These are phyloP conservation scores for Agrypnus murinus DNA, from an alignment of 2,888 invertebrate genomes.

Conservation along the genomic window DNA sequence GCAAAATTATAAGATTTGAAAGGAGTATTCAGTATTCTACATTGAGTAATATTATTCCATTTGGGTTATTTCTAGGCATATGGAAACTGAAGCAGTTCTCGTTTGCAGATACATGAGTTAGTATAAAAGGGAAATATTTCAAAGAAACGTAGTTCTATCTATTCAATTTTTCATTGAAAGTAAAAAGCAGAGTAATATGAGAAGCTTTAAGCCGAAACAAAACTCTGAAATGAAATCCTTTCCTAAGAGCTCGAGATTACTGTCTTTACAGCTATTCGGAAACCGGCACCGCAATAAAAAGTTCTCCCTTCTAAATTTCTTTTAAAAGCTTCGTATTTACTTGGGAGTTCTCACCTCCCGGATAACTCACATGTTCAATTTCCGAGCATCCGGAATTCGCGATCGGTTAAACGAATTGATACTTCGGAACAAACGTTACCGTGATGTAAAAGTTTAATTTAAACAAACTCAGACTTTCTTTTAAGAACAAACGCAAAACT, in stretches of 20 bases:
- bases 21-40: background rate
- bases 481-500: slow-evolving; percentile 26
- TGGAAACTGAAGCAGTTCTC: background rate
- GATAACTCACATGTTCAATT: slow-evolving; percentile 50
- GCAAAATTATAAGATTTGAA: background rate
- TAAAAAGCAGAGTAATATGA: slow-evolving; percentile 37
- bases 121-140: slow-evolving; percentile 22
- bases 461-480: slow-evolving; percentile 20
- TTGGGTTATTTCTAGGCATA: background rate
- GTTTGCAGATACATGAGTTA: slow-evolving; percentile 21
- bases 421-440: slow-evolving; percentile 35
- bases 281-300: slow-evolving; percentile 50
- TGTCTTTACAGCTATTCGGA: slow-evolving; percentile 49
- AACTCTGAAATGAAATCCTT: slow-evolving; percentile 48
- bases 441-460: slow-evolving; percentile 31
- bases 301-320: slow-evolving; percentile 48
- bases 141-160: slow-evolving; percentile 4
- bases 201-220: slow-evolving; percentile 43
- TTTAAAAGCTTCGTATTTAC: slow-evolving; percentile 51
- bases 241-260: slow-evolving; percentile 42
- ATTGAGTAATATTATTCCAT: slow-evolving; percentile 12
- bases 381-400: slow-evolving; percentile 42
- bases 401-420: slow-evolving; percentile 41
- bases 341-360: slow-evolving; percentile 46
- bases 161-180: slow-evolving; percentile 37